Evolutionary conservation across 2,888 invertebrate species (phyloP).

Genomic region (Leucoptera coffeella): DNA sequence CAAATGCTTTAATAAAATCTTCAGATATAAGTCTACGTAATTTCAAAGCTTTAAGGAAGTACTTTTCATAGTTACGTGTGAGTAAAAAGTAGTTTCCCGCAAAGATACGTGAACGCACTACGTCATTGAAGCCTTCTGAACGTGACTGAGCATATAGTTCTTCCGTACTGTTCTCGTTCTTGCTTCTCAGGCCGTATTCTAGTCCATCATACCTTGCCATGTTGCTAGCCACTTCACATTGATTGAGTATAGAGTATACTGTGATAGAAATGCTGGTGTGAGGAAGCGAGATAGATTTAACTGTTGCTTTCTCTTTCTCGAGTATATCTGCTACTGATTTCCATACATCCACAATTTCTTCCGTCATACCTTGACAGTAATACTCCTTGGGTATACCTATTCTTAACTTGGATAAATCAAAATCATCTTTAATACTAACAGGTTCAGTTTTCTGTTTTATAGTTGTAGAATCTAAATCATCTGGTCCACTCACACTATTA

Average conservation of each 20-base stretch:
- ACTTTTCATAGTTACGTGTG: constrained; percentile 81
- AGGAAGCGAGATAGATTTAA: constrained; percentile 74
- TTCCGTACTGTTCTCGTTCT: constrained; percentile 66
- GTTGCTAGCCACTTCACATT: constrained; percentile 96
- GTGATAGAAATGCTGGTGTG: constrained; percentile 84
- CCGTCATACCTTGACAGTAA: constrained; percentile 65
- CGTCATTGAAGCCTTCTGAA: constrained; percentile 81
- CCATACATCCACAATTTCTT: constrained; percentile 76
- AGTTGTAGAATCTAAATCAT: constrained; percentile 80
- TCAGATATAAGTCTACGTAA: constrained; percentile 80
- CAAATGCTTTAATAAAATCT: constrained; percentile 79
- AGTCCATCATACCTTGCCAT: constrained; percentile 97
- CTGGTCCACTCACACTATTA: constrained; percentile 74
- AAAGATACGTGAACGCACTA: constrained; percentile 87
- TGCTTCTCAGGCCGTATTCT: constrained; percentile 76
- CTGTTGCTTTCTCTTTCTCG: constrained; percentile 65
- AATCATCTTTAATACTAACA: constrained; percentile 40
- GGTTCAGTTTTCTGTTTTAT: constrained; percentile 47
- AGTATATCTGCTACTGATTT: constrained; percentile 65
- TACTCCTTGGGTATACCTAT: constrained; percentile 93
- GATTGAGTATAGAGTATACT: constrained; percentile 89
- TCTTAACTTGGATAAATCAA: constrained; percentile 56
- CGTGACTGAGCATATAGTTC: constrained; percentile 76
- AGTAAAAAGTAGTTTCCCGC: constrained; percentile 94
- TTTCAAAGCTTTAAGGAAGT: constrained; percentile 84